phyloP scores from a whole-genome alignment of 2,797 vertebrate species.

The Eurystomus glaucurus region DNA sequence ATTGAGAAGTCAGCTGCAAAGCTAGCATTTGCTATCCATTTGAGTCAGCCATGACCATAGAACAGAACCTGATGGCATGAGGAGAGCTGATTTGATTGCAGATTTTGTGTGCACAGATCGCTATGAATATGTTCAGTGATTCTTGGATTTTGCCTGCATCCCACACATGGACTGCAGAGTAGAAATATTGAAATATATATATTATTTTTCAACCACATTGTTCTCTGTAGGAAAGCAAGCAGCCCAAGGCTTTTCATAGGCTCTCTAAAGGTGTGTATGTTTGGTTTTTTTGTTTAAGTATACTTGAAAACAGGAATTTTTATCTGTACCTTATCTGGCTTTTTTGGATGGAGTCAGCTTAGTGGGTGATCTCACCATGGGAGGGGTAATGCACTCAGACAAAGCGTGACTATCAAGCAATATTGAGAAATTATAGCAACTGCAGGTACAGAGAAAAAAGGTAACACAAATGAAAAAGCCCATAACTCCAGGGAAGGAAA shows the following conservation, averaged over 20 bases:
- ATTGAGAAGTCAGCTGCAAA: conserved; percentile 26
- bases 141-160: background rate
- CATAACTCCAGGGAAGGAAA: background rate
- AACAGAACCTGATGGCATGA: background rate
- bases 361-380: background rate
- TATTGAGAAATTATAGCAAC: background rate
- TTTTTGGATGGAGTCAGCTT: background rate
- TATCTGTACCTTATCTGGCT: background rate
- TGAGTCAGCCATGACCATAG: background rate
- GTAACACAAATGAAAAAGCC: background rate
- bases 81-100: background rate
- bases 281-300: background rate
- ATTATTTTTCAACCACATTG: background rate
- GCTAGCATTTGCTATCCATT: background rate
- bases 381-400: background rate
- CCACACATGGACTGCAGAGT: background rate
- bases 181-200: background rate
- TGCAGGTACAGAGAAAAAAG: background rate
- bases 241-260: background rate
- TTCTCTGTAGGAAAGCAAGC: background rate
- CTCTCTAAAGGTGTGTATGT: background rate
- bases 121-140: background rate
- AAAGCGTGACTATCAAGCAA: background rate
- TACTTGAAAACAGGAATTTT: background rate
- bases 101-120: background rate